These are phyloP conservation scores for Drosophila basisetae DNA, from an alignment of 2,888 invertebrate species.

Conservation along the genomic window DNA sequence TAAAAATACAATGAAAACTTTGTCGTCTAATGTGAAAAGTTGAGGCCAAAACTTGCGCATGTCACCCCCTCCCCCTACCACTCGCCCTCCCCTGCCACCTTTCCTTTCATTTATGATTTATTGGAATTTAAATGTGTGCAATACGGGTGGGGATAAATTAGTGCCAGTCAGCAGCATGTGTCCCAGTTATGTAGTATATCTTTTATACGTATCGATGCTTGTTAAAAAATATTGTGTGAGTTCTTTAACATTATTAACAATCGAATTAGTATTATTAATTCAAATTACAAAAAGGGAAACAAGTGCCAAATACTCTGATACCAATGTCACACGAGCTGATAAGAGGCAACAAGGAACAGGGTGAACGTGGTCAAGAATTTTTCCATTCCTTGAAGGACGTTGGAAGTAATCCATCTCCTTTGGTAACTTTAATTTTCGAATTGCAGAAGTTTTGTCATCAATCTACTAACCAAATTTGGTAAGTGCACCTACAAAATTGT, in stretches of 20 bases:
- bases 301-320: not conserved
- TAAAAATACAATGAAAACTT: constrained; percentile 48
- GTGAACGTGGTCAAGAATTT: not conserved
- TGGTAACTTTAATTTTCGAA: too few species aligned
- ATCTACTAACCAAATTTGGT: not conserved
- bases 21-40: constrained; percentile 45
- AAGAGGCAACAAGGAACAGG: not conserved
- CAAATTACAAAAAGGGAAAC: not conserved
- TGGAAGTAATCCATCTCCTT: not conserved
- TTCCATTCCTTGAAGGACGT: not conserved
- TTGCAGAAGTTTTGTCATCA: not conserved
- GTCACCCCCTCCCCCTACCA: not conserved
- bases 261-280: not conserved
- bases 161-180: constrained; percentile 11
- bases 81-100: not conserved
- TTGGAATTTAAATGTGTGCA: constrained; percentile 69
- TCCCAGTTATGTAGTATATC: not conserved
- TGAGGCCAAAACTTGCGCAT: not conserved
- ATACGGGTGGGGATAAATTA: not conserved
- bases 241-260: not conserved
- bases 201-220: not conserved
- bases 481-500: not conserved
- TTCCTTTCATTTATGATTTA: constrained; percentile 65
- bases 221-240: too few species aligned
- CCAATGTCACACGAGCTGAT: not conserved